Evolutionary conservation across 2,113 vertebrate genomes (phyloP).

Genomic region (Furnarius figulus): DNA sequence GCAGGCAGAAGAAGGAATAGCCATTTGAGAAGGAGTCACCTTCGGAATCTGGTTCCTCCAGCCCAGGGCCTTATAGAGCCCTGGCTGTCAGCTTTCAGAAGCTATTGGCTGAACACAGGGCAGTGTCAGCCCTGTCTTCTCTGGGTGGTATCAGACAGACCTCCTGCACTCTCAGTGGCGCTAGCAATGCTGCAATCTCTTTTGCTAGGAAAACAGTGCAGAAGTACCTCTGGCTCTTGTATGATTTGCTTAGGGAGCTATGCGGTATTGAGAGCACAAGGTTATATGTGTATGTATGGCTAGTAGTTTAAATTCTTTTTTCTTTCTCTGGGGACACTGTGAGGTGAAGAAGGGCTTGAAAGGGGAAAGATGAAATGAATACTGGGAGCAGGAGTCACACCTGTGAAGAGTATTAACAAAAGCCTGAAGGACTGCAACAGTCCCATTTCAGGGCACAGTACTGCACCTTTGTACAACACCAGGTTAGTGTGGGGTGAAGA

Average conservation of each 20-base stretch:
- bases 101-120: neutral
- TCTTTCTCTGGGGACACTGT: neutral
- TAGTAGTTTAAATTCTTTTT: neutral
- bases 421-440: neutral
- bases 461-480: neutral
- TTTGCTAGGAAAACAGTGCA: neutral
- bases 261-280: neutral
- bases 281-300: neutral
- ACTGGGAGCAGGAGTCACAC: neutral
- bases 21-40: neutral
- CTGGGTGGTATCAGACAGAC: neutral
- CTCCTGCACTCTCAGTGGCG: neutral
- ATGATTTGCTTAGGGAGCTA: neutral
- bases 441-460: neutral
- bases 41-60: neutral
- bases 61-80: fast-evolving
- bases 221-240: fast-evolving
- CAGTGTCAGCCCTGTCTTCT: neutral
- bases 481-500: neutral
- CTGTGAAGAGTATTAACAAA: neutral
- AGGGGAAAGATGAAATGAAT: neutral
- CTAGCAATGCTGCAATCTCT: neutral
- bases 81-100: neutral
- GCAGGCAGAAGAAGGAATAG: neutral
- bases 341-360: neutral